A percentile compares a stretch with the other conserved stretches of the same genome.
Conservation (phyloP, 2,113 vertebrate genomes). For the Eptatretus burgeri region DNA sequence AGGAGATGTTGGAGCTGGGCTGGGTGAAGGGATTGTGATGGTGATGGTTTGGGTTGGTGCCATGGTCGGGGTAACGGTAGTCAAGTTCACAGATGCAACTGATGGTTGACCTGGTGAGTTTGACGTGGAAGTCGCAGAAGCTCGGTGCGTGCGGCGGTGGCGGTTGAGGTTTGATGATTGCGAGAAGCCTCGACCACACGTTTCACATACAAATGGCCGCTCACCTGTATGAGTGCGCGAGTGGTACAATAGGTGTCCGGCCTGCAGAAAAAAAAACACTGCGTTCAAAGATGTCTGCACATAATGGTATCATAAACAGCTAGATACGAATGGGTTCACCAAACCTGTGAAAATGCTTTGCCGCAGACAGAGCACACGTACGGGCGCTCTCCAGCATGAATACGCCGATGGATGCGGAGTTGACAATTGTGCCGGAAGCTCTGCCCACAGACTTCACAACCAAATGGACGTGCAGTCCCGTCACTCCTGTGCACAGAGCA, state of each 20-base stretch:
- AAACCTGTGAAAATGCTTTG: neutral
- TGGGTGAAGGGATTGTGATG: too few species aligned
- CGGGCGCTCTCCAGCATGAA: conserved; percentile 3
- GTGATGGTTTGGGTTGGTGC: too few species aligned
- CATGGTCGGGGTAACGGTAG: too few species aligned
- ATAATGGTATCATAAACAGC: too few species aligned
- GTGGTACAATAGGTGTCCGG: conserved; percentile 1
- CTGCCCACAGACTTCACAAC: neutral
- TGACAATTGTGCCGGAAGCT: conserved; percentile 6
- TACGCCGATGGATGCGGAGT: conserved; percentile 1
- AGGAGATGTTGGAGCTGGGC: too few species aligned
- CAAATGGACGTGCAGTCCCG: neutral
- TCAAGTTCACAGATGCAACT: too few species aligned
- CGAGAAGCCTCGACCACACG: neutral
- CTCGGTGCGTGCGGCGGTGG: conserved; percentile 3
- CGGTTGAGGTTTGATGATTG: conserved; percentile 4
- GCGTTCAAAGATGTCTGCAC: too few species aligned
- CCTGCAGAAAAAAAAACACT: neutral
- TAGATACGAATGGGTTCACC: too few species aligned
- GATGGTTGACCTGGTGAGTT: too few species aligned
- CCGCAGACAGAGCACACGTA: conserved; percentile 5
- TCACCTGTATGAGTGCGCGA: conserved; percentile 3
- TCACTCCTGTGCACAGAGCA: too few species aligned
- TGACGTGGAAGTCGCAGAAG: too few species aligned
- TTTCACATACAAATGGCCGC: neutral